Conservation (phyloP, 2,888 invertebrate species). For the Meliscaeva auricollis region DNA sequence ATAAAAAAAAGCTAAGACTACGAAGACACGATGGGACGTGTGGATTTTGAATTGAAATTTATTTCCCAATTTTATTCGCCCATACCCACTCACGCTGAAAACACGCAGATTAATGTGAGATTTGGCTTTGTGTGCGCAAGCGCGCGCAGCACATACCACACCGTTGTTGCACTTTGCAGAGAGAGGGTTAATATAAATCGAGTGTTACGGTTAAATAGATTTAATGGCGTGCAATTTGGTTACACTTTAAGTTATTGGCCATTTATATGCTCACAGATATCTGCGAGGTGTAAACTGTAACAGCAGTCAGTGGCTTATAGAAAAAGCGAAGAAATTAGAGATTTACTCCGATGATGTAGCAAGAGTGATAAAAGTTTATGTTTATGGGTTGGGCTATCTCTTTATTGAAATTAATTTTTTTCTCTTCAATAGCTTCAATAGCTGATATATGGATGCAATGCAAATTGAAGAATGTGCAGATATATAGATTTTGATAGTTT, state of each 20-base stretch:
- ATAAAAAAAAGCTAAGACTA: too few relatives aligned
- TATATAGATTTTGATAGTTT: slow-evolving; percentile 16
- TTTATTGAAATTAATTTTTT: slow-evolving; percentile 43
- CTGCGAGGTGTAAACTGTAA: background rate
- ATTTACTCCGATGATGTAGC: slow-evolving; percentile 49
- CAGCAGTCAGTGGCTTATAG: slow-evolving; percentile 16
- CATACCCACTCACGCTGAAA: slow-evolving; percentile 50
- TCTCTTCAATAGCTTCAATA: background rate
- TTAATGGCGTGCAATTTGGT: slow-evolving; percentile 74
- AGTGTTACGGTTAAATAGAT: slow-evolving; percentile 73
- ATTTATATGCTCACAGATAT: slow-evolving; percentile 43
- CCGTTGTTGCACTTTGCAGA: background rate
- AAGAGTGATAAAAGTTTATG: slow-evolving; percentile 55
- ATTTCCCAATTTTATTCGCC: slow-evolving; percentile 61
- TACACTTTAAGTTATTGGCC: slow-evolving; percentile 75
- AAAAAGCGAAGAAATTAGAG: slow-evolving; percentile 57
- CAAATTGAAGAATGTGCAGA: slow-evolving; percentile 21
- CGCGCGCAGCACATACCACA: slow-evolving; percentile 4
- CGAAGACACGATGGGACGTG: slow-evolving; percentile 12
- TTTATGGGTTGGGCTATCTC: slow-evolving; percentile 56
- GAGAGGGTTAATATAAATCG: slow-evolving; percentile 70
- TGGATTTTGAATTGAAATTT: slow-evolving; percentile 69
- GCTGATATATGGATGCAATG: background rate
- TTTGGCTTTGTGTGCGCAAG: slow-evolving; percentile 25
- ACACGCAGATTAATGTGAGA: slow-evolving; percentile 68